Evolutionary conservation across 2,888 invertebrate genomes (phyloP), one percentile per base, ranked within the genome.

Genomic region (Euplagia quadripunctaria): DNA sequence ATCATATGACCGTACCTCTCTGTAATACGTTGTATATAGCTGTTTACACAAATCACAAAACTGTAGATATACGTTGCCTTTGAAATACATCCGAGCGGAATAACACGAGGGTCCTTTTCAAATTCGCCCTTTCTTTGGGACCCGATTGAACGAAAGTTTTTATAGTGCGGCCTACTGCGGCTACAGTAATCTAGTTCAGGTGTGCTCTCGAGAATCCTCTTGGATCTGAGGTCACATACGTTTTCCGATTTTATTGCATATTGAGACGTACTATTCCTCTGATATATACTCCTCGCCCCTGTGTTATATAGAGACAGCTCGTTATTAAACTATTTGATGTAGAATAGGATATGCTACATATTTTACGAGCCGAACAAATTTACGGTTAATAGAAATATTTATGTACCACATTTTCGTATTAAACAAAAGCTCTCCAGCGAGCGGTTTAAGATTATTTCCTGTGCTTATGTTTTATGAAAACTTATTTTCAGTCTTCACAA

Each of bases 141-240:
- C 89, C 87, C 92, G 91, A 93, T 93, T 91, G 91, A 90, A 90
- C 90, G 90, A 86, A 91, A 88, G 89, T 91, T 92, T 94, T 94
- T 93, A 93, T 92, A 91, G 92, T 88, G 78, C 83, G 91, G 92
- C 92, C 93, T 92, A 91, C 91, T 88, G 78, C 83, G 91, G 92
- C 92, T 93, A 93, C 93, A 90, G 93, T 95, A 94, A 94, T 95
- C 92, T 92, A 91, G 93, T 94, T 94, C 95, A 95, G 95, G 95
- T 94, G 95, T 90, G 92, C 91, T 90, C 90, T 86, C 87, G 92
- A 91, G 91, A 94, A 93, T 94, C 92, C 93, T 89, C 88, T 82
- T 88, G 89, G 87, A 90, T 91, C 91, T 92, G 92, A 93, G 93
- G 92, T 93, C 93, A 90, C 91, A 91, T 93, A 92, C 93, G 89